Evolutionary conservation across 2,888 invertebrate species (phyloP), one percentile per base, ranked within the genome.

Genomic region (Drosophila siamana): DNA sequence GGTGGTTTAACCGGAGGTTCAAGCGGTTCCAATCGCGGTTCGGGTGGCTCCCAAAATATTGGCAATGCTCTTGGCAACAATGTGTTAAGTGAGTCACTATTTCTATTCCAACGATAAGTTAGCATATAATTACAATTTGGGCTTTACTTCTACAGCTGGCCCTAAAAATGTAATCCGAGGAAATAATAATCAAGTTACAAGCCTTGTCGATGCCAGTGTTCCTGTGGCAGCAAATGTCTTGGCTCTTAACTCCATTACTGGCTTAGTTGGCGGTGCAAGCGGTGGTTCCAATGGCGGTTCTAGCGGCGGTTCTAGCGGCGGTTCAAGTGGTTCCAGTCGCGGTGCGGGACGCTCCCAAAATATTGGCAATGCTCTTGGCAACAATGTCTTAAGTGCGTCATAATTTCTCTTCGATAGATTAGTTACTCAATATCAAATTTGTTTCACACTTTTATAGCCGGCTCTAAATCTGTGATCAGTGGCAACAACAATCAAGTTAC

Each of bases 11-110:
- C 33, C 0, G 8, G 51, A 8, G 44, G 22, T 6, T 9, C 30
- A 7, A 24, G 19, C 2, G 33, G 50, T 24, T 15, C 54, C 2
- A 40, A 47, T 2, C 22, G 50, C n/a, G 33, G 13, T 1, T 22
- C 59, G 1, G n/a, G 51, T 11, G 44, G 47, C 0, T 54, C 65
- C 0, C 52, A 28, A 1, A 60, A 22, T 4, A 28, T 40, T 2
- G 68, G 67, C 24, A 68, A 62, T 9, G 9, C 36, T 8, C 5
- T 61, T 28, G 71, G 67, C 4, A 72, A 72, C 9, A 38, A 24
- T 7, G 36, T 69, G 1, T 16, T 4, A 7, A 7, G 69, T 70
- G 47, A 63, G 69, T 54, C 6, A 2, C 0, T 1, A 1, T 15
- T 24, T 16, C 0, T 30, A 1, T 16, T 22, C 9, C 7, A 22